Evolutionary conservation across 2,888 invertebrate species (phyloP).

Genomic region (Catonia carolina): DNA sequence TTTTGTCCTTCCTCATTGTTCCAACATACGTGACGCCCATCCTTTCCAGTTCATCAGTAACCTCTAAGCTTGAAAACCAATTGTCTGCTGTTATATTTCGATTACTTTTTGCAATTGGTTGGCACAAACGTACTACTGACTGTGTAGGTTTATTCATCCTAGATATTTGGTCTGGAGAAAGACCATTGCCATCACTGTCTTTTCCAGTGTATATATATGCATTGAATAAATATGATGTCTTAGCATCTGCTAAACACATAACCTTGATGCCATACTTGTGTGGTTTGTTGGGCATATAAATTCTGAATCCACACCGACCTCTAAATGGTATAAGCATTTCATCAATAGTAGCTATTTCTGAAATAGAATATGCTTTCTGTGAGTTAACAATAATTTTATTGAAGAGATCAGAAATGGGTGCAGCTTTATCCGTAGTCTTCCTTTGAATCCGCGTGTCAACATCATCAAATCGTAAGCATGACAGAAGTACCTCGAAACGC

Average conservation of each 20-base stretch:
- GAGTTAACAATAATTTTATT: background rate
- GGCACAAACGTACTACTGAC: conserved; percentile 32
- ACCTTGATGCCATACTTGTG: conserved; percentile 4
- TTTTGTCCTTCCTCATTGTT: conserved; percentile 20
- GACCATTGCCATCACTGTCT: conserved; percentile 34
- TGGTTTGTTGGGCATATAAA: conserved; percentile 17
- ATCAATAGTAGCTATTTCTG: conserved; percentile 15
- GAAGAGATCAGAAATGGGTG: conserved; percentile 25
- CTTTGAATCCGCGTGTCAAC: background rate
- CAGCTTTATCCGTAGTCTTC: conserved; percentile 19
- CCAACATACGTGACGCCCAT: conserved; percentile 13
- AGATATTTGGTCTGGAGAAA: conserved; percentile 33
- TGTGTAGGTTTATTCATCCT: conserved; percentile 36
- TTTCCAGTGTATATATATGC: conserved; percentile 35
- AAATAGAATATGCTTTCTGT: background rate
- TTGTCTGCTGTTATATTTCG: conserved; percentile 37
- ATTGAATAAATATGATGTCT: conserved; percentile 32
- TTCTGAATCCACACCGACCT: conserved; percentile 27
- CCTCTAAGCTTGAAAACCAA: conserved; percentile 36
- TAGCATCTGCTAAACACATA: conserved; percentile 26
- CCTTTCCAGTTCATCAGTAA: conserved; percentile 27
- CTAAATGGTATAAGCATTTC: conserved; percentile 18
- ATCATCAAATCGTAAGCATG: conserved; percentile 22
- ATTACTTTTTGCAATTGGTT: conserved; percentile 35
- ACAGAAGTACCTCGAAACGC: conserved; percentile 13